Conservation (phyloP, 53 echinoderm and acorn worm species). For the Stichopus horrens region DNA sequence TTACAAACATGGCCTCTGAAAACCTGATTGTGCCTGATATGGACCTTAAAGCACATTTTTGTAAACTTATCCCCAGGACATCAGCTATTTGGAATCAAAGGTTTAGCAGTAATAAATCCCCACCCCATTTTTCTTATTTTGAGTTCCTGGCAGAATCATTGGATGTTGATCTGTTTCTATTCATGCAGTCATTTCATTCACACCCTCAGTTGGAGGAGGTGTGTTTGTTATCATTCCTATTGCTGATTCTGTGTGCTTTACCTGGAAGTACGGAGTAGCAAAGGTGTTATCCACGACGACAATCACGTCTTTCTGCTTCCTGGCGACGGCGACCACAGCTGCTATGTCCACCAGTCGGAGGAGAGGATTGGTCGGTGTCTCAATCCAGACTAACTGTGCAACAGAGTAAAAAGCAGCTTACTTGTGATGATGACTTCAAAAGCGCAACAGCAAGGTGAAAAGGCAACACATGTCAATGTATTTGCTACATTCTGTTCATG, state of each 20-base stretch:
- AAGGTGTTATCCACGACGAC: constrained; percentile 92
- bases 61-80: no score
- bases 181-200: no score
- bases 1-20: no score
- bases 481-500: not conserved
- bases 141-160: no score
- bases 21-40: no score
- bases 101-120: no score
- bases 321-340: constrained; percentile 65
- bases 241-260: not conserved
- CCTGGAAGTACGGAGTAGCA: constrained; percentile 88
- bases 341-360: constrained; percentile 77
- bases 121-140: no score
- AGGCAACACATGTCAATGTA: not conserved
- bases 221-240: no score
- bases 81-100: no score
- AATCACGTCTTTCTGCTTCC: constrained; percentile 58
- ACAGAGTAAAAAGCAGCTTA: not conserved
- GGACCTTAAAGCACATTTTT: no score
- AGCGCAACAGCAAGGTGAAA: not conserved
- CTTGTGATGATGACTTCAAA: not conserved
- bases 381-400: constrained; percentile 81
- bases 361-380: constrained; percentile 80
- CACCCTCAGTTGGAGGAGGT: no score
- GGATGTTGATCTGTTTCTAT: no score